Base-by-base conservation (phyloP, 2,797 vertebrate genomes). In the Champsocephalus gunnari region DNA sequence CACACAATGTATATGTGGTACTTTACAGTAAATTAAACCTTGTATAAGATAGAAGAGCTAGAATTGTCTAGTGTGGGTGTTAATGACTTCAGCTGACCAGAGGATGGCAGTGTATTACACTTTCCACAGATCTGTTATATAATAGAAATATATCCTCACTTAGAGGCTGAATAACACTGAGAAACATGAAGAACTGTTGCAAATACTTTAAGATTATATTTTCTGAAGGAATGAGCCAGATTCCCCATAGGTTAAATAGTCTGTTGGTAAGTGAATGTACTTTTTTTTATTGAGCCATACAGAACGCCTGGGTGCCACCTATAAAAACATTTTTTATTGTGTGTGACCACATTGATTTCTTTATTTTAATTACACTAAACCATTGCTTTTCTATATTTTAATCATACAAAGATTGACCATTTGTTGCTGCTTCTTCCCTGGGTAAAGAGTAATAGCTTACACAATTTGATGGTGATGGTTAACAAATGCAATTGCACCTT, bases 21-120 rank as follows among this genome's bases (percentile, higher is more conserved):
- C 10, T n/a, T 28, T 17, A 56, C 0, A 41, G 24, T 47, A 65
- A 54, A 60, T n/a, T 43, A 34, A 68, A n/a, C 17, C 12, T 59
- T 74, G 13, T 43, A 9, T 28, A 28, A 12, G 1, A 49, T 24
- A 24, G 0, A 71, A 17, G 3, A 9, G 50, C 34, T 53, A 67
- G 59, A 76, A 81, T 9, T 34, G 10, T 41, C 24, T 77, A 0
- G 60, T 49, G 3, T 12, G 1, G 47, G 0, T 74, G 24, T n/a
- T 24, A 12, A 4, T 71, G 43, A 38, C 61, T 28, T 19, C 10
- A 70, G 14, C 11, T 83, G 66, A 57, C 88, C 87, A 92, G 79
- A 67, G n/a, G 92, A 65, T 87, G 89, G 88, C 90, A 86, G 14
- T 87, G 28, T 79, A 17, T 59, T 14, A 11, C 66, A 72, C 73